phyloP scores from a whole-genome alignment of 2,797 vertebrate species.

The Acanthopagrus latus region DNA sequence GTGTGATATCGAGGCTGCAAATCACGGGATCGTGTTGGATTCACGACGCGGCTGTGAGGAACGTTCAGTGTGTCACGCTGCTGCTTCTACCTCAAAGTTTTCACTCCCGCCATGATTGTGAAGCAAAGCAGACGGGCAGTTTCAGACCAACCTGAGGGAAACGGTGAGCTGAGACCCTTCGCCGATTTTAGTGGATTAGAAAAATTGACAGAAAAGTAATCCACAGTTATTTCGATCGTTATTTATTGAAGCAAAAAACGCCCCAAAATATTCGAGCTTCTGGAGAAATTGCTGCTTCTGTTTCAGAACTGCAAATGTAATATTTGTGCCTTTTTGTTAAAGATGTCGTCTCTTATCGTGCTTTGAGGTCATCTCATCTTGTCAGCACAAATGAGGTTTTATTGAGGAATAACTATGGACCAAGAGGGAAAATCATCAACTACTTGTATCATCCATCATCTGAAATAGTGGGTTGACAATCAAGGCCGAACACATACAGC shows the following conservation, averaged over 20 bases:
- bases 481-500: too few species aligned
- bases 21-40: neutral
- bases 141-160: neutral
- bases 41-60: neutral
- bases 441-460: too few species aligned
- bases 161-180: neutral
- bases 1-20: neutral
- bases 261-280: neutral
- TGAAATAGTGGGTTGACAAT: too few species aligned
- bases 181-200: neutral
- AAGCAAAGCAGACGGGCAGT: neutral
- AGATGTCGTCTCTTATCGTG: neutral
- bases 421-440: too few species aligned
- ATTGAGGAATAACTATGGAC: too few species aligned
- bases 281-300: neutral
- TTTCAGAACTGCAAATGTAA: neutral
- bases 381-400: too few species aligned
- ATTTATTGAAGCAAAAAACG: neutral
- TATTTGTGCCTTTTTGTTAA: neutral
- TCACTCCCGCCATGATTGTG: neutral
- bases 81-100: neutral
- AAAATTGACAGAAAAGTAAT: neutral
- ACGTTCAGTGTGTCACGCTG: accelerated
- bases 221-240: neutral
- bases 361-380: too few species aligned